These are phyloP conservation scores for Kryphioiulus occultus DNA, from an alignment of 2,888 invertebrate species.

Conservation along the genomic window DNA sequence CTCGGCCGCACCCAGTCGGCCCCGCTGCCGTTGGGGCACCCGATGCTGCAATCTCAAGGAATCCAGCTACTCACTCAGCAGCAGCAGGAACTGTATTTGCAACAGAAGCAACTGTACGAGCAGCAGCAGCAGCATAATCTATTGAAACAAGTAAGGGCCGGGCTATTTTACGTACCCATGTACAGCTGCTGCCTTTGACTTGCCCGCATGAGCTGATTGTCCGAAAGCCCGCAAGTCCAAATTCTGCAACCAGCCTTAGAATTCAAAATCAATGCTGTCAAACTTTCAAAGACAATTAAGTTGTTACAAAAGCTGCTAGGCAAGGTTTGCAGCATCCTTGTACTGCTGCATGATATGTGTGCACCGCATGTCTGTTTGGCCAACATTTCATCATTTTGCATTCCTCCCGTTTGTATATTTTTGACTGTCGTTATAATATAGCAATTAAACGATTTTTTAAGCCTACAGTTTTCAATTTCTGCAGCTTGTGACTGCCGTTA, in stretches of 20 bases:
- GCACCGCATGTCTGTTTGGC: neutral
- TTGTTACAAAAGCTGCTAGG: too few species aligned
- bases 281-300: too few species aligned
- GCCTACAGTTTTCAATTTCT: neutral
- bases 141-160: conserved; percentile 66
- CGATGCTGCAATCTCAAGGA: conserved; percentile 70
- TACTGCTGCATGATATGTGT: neutral
- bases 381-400: neutral
- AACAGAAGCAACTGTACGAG: conserved; percentile 62
- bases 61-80: conserved; percentile 61
- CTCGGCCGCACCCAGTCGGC: conserved; percentile 94
- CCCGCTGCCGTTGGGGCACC: conserved; percentile 87
- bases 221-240: neutral
- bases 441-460: neutral
- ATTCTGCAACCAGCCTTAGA: too few species aligned
- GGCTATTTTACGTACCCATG: neutral
- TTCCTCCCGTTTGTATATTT: neutral
- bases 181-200: neutral
- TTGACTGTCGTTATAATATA: neutral
- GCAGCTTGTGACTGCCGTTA: neutral
- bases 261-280: too few species aligned
- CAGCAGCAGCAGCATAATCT: conserved; percentile 63
- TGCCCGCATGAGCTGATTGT: neutral
- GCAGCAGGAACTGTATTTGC: conserved; percentile 67
- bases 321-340: neutral